phyloP scores from a whole-genome alignment of 2,797 vertebrate species.

The Myotis daubentonii region DNA sequence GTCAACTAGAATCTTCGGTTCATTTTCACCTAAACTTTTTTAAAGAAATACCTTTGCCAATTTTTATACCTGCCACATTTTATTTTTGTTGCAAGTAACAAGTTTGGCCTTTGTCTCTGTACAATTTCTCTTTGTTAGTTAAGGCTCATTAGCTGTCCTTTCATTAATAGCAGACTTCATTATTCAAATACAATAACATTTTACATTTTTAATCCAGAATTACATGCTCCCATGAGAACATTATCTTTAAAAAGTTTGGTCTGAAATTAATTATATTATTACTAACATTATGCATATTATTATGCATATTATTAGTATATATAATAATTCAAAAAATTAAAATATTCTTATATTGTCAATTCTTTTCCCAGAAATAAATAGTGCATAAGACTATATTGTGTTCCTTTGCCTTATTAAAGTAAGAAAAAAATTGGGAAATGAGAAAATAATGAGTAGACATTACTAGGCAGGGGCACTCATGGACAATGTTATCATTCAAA shows the following conservation, averaged over 20 bases:
- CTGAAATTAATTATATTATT: neutral
- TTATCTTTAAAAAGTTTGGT: neutral
- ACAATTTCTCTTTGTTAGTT: constrained; percentile 14
- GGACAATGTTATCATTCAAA: neutral
- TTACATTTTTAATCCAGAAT: neutral
- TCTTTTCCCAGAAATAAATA: neutral
- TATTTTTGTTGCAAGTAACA: neutral
- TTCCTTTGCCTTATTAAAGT: neutral
- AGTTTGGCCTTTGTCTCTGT: neutral
- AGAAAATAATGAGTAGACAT: neutral
- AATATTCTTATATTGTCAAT: neutral
- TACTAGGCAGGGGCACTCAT: neutral
- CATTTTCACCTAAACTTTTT: neutral
- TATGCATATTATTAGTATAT: too few species aligned
- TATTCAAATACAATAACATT: neutral
- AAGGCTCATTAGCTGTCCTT: neutral
- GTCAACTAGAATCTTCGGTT: neutral
- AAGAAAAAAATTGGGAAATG: neutral
- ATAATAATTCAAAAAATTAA: neutral
- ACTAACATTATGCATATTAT: neutral
- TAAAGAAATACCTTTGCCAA: neutral
- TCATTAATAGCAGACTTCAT: neutral
- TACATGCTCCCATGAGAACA: neutral
- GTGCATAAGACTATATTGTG: neutral
- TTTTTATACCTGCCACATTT: neutral